A percentile compares a stretch with the other conserved stretches of the same genome.
phyloP scores from a whole-genome alignment of 2,888 invertebrate species.

The Melieria picta region DNA sequence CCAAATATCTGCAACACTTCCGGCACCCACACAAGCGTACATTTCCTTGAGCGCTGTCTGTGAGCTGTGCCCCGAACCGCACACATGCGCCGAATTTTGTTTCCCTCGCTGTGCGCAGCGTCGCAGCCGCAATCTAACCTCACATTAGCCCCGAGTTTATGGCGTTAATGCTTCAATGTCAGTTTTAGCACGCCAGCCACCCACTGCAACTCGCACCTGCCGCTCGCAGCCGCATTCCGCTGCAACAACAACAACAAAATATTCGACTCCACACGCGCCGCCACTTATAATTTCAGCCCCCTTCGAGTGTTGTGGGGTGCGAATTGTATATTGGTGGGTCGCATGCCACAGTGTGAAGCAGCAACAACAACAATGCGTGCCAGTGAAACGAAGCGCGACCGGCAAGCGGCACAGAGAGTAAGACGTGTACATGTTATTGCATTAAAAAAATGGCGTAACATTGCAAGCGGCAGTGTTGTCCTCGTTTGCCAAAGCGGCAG shows the following conservation, averaged over 20 bases:
- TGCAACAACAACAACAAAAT: constrained; percentile 9
- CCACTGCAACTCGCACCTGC: background rate
- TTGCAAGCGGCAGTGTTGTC: too few species aligned
- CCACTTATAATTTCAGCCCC: too few species aligned
- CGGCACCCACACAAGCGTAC: background rate
- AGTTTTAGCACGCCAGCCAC: constrained; percentile 14
- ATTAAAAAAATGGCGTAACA: too few species aligned
- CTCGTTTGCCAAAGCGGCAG: too few species aligned
- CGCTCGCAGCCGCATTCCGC: background rate
- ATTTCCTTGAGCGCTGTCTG: background rate
- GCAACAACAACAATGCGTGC: too few species aligned
- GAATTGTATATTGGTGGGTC: too few species aligned
- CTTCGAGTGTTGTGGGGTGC: too few species aligned
- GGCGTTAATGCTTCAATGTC: constrained; percentile 7
- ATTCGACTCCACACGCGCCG: constrained; percentile 1
- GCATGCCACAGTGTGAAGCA: too few species aligned
- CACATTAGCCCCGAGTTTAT: constrained; percentile 35
- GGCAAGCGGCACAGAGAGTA: too few species aligned
- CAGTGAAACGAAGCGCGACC: too few species aligned
- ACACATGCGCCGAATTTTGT: too few species aligned
- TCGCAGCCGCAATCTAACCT: constrained; percentile 37
- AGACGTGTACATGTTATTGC: too few species aligned
- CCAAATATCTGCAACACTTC: background rate
- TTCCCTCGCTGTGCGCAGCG: background rate
- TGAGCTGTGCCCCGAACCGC: background rate